phyloP scores from a whole-genome alignment of 2,797 vertebrate genomes.

The Rachycentron canadum region DNA sequence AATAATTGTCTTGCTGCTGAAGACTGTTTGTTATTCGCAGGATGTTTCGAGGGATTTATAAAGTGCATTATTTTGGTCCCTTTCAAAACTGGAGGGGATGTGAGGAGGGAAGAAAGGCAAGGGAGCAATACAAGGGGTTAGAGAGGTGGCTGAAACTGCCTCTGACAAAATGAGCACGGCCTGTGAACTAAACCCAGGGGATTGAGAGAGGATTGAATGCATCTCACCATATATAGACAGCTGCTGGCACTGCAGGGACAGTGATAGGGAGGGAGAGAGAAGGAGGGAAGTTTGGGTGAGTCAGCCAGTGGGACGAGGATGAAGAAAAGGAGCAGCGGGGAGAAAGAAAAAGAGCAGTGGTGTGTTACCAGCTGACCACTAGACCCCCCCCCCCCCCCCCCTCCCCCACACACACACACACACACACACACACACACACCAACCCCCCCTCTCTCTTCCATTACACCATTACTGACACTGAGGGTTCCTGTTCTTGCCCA shows the following conservation, averaged over 20 bases:
- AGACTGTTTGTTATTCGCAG: constrained; percentile 49
- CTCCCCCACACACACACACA: too few relatives aligned
- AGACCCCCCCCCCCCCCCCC: constrained; percentile 25
- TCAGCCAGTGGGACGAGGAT: constrained; percentile 59
- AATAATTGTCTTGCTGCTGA: not conserved
- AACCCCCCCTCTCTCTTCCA: constrained; percentile 50
- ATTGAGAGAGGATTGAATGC: constrained; percentile 84
- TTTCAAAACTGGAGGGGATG: constrained; percentile 60
- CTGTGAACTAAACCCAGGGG: constrained; percentile 82
- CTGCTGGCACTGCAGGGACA: constrained; percentile 44
- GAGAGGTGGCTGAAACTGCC: constrained; percentile 67
- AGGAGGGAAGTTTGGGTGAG: constrained; percentile 51
- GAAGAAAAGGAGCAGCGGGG: constrained; percentile 64
- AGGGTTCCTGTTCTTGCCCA: constrained; percentile 63
- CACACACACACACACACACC: too few relatives aligned
- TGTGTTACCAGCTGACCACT: constrained; percentile 77
- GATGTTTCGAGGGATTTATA: constrained; percentile 53
- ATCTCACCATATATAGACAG: constrained; percentile 77
- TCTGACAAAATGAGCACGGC: constrained; percentile 76
- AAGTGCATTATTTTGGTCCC: constrained; percentile 62
- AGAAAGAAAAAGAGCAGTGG: constrained; percentile 73
- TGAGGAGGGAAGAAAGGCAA: constrained; percentile 63
- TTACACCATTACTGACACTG: constrained; percentile 71
- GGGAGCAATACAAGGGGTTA: constrained; percentile 65
- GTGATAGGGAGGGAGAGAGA: constrained; percentile 27